Base-by-base conservation (phyloP, 2,797 vertebrate genomes). In the Fistularia commersonii region DNA sequence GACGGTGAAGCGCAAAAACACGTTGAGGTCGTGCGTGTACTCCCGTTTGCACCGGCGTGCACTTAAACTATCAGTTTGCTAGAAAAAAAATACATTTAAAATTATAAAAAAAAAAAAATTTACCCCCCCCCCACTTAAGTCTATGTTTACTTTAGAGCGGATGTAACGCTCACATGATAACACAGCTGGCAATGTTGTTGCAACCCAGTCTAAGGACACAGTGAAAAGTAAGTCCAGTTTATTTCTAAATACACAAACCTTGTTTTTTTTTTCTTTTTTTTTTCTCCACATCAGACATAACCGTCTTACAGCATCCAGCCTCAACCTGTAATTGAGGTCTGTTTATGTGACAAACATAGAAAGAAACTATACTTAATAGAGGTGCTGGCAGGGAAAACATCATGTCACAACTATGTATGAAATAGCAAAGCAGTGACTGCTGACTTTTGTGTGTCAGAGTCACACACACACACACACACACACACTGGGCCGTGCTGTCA, bases 1-100 rank as follows among this genome's bases (percentile, higher is more conserved):
- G 83, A 83, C 83, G 80, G 80, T 57, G 41, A 1, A 3, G 23
- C 23, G 70, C 52, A 41, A 54, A 54, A 57, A 67, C 74, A 73
- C 69, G 65, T 36, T 66, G 66, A 33, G 67, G 58, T 61, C 61
- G 72, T 61, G 33, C 3, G 10, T 6, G 7, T 11, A 23, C 13
- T 37, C 11, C 11, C 36, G 14, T 45, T n/a, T 23, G 4, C 23
- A 23, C 23, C 23, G 23, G 23, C 23, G 23, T 23, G 23, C 23
- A 23, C 23, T 23, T 2, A 23, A 23, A 23, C 23, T 23, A 4
- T 23, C 23, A 23, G 23, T 23, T 23, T 23, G 2, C 2, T 4
- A 23, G 23, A 23, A 23, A 23, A 23, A 23, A 23, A 23, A 23
- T n/a, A n/a, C n/a, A 23, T 23, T 2, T 23, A 23, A 23, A 23